Evolutionary conservation across 2,113 vertebrate species (phyloP).

Genomic region (Pseudorasbora parva): DNA sequence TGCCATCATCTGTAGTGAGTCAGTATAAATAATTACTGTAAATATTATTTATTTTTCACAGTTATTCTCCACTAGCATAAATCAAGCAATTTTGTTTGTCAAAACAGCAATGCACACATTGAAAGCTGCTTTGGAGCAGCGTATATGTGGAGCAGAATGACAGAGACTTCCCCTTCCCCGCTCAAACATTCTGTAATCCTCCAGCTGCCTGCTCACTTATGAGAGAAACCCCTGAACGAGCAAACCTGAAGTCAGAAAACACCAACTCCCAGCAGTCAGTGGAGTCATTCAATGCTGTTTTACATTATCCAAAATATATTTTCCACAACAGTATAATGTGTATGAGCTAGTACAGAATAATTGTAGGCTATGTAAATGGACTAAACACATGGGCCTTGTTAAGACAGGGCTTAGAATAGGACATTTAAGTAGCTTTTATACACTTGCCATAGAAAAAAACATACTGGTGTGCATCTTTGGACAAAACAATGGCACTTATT

Average conservation of each 20-base stretch:
- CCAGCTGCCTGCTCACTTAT: not conserved
- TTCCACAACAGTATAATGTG: not conserved
- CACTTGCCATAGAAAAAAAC: too few species aligned
- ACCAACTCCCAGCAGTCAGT: not conserved
- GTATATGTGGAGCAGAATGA: not conserved
- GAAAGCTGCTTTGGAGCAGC: not conserved
- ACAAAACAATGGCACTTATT: too few species aligned
- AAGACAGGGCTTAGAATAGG: too few species aligned
- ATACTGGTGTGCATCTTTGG: too few species aligned
- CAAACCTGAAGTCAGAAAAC: conserved; percentile 6
- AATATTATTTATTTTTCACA: too few species aligned
- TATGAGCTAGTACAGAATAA: not conserved
- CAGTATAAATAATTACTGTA: too few species aligned
- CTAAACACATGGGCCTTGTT: not conserved
- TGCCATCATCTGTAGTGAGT: not conserved
- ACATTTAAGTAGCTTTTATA: too few species aligned
- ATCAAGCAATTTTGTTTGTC: not conserved
- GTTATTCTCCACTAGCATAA: not conserved
- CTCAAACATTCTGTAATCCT: not conserved
- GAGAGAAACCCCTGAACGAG: not conserved
- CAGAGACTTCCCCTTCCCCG: not conserved
- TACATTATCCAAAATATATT: not conserved
- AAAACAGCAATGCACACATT: not conserved
- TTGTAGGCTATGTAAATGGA: not conserved
- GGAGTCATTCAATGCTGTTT: not conserved